phyloP scores from a whole-genome alignment of 2,113 vertebrate species.

The Holacanthus passer region DNA sequence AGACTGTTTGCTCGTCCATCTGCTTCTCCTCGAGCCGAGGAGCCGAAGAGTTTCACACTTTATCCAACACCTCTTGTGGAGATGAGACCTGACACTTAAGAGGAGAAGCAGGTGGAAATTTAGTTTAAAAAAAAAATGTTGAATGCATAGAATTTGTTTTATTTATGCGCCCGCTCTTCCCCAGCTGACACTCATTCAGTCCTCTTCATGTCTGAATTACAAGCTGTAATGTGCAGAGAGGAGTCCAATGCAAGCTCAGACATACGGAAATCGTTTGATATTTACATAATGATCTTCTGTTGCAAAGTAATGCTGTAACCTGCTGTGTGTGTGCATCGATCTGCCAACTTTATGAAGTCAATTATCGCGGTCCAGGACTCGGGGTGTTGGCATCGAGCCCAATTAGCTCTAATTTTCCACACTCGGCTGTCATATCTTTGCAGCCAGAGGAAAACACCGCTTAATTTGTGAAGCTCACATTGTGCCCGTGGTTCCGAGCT shows the following conservation, averaged over 20 bases:
- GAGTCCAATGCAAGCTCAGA: not conserved
- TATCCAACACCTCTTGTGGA: not conserved
- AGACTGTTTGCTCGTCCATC: not conserved
- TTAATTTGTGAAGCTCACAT: conserved; percentile 6
- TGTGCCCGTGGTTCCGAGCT: not conserved
- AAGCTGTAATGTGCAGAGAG: not conserved
- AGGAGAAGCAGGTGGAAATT: conserved; percentile 14
- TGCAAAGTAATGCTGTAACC: conserved; percentile 8
- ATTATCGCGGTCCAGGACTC: conserved; percentile 1
- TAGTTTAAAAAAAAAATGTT: not conserved
- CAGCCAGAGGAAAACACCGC: not conserved
- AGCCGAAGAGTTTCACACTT: conserved; percentile 4
- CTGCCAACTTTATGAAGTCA: conserved; percentile 17
- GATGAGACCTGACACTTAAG: conserved; percentile 2
- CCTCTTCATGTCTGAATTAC: not conserved
- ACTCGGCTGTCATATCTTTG: conserved; percentile 25
- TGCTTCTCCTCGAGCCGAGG: not conserved
- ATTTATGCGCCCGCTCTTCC: not conserved
- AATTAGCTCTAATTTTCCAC: conserved; percentile 52
- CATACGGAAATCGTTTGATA: not conserved
- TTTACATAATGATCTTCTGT: not conserved
- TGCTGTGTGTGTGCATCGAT: not conserved
- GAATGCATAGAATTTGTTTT: not conserved
- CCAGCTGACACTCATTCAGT: not conserved
- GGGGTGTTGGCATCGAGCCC: conserved; percentile 19